Evolutionary conservation across 2,797 vertebrate genomes (phyloP).

Genomic region (Lepus oiostolus): DNA sequence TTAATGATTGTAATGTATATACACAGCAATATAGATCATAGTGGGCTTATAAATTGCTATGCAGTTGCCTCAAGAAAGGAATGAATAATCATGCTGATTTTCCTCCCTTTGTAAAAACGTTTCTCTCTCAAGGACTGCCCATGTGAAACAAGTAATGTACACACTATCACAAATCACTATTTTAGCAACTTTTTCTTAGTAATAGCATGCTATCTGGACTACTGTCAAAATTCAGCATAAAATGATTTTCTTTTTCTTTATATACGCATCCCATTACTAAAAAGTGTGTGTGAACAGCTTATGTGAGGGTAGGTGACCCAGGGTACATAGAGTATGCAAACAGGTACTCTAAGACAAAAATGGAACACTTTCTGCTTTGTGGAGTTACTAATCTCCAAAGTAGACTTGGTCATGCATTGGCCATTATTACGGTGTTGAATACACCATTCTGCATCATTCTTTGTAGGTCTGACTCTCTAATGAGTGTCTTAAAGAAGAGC

Average conservation of each 20-base stretch:
- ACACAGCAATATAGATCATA: conserved; percentile 58
- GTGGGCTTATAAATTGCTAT: conserved; percentile 56
- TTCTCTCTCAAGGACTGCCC: conserved; percentile 11
- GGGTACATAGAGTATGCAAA: neutral
- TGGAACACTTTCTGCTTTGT: neutral
- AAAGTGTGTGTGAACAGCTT: neutral
- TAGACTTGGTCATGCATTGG: neutral
- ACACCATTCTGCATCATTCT: neutral
- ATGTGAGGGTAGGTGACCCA: neutral
- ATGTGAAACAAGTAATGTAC: neutral
- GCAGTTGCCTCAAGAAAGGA: neutral
- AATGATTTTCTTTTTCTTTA: neutral
- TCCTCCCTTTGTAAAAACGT: conserved; percentile 12
- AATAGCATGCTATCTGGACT: neutral
- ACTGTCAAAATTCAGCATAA: conserved; percentile 2
- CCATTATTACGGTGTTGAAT: neutral
- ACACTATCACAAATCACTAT: conserved; percentile 7
- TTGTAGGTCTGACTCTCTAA: neutral
- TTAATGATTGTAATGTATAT: neutral
- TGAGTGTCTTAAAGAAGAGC: neutral
- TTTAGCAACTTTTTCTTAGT: conserved; percentile 1
- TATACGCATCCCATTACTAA: neutral
- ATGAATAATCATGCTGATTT: conserved; percentile 61
- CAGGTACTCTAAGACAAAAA: neutral
- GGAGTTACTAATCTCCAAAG: neutral